Evolutionary conservation across 2,113 vertebrate genomes (phyloP), one percentile per base, ranked within the genome.

Genomic region (Rhynchopsitta pachyrhyncha): DNA sequence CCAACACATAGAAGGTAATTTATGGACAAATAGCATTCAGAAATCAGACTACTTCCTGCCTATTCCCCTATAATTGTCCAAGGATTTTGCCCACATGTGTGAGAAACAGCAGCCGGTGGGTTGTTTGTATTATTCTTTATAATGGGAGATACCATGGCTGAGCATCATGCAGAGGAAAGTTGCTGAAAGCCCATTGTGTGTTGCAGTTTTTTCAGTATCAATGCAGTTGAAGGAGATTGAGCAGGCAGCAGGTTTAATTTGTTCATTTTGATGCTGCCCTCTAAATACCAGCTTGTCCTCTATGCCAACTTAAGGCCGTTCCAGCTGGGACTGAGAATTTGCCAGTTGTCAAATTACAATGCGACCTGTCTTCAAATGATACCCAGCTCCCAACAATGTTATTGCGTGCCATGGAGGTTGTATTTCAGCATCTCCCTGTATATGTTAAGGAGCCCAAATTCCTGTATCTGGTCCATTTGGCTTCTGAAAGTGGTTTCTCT

Each of bases 351-450:
- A 2, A 17, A 25, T 80, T 42, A 41, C 73, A 22, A 2, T 9
- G 27, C 1, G 2, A n/a, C 59, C 17, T 11, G 16, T 47, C 60
- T 66, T 60, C 84, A 67, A 4, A 3, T 5, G 52, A 47, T 28
- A 42, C 52, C 52, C 39, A 7, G n/a, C 52, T 68, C 52, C 41
- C 0, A 0, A 5, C 52, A 10, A 24, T 74, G 46, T 68, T 42
- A 62, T 20, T 6, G 0, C 7, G 3, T 20, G 14, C 60, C 33
- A 1, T 0, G 1, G 53, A 33, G 53, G 31, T 31, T 80, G 18
- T 62, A 3, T 68, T 89, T 63, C 64, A 33, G 39, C 23, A 13
- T 46, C 31, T 42, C n/a, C 31, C 41, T 14, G 27, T 11, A 2
- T 6, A 0, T 19, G 35, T n/a, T 23, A 11, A 55, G 39, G 64